Conservation (phyloP, 1,140 invertebrate species). For the Drosophila teissieri region DNA sequence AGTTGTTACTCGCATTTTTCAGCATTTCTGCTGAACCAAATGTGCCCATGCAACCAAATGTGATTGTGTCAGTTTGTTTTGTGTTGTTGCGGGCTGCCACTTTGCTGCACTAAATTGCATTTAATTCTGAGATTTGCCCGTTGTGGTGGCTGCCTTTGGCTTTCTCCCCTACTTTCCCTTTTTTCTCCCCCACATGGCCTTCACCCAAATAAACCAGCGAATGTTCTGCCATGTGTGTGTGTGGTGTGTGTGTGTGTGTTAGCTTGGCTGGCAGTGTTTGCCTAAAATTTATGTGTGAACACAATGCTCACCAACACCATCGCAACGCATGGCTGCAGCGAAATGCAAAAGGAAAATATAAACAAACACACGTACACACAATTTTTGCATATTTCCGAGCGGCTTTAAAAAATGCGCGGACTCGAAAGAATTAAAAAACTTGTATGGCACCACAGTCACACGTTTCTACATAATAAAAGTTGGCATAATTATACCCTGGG, state of each 20-base stretch:
- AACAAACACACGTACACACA: constrained; percentile 19
- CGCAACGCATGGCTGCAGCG: constrained; percentile 38
- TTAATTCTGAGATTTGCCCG: constrained; percentile 77
- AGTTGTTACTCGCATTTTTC: constrained; percentile 46
- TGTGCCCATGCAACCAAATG: constrained; percentile 54
- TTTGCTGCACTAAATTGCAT: constrained; percentile 82
- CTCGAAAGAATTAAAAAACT: constrained; percentile 52
- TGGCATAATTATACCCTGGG: constrained; percentile 64
- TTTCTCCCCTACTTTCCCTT: constrained; percentile 16
- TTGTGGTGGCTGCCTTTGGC: constrained; percentile 39
- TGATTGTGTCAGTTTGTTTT: constrained; percentile 32
- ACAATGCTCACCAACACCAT: constrained; percentile 60
- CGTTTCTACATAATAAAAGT: constrained; percentile 56
- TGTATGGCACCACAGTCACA: constrained; percentile 18
- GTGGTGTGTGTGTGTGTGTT: constrained; percentile 31
- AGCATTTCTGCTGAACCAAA: constrained; percentile 50
- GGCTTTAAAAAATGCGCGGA: constrained; percentile 64
- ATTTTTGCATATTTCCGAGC: constrained; percentile 70
- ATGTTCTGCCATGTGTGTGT: constrained; percentile 16
- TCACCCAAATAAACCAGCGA: constrained; percentile 72
- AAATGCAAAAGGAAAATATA: constrained; percentile 42
- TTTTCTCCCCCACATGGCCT: constrained; percentile 55
- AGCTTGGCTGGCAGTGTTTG: constrained; percentile 44
- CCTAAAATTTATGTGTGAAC: constrained; percentile 77
- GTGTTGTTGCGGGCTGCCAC: constrained; percentile 64